These are phyloP conservation scores for Charaxes varanes DNA, from an alignment of 1,140 invertebrate species.

Conservation along the genomic window DNA sequence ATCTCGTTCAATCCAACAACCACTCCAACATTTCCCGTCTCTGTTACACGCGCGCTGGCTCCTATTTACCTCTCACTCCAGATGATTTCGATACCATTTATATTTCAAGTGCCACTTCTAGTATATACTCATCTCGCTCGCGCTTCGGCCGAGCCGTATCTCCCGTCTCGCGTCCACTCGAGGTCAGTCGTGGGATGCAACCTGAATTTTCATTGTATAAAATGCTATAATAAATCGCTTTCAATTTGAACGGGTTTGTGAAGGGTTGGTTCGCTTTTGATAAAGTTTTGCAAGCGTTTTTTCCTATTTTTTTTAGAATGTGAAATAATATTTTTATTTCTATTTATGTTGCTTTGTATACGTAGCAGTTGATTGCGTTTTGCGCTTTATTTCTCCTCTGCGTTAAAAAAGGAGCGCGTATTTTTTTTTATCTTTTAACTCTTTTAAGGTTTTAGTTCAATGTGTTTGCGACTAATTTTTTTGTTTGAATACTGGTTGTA, in stretches of 20 bases:
- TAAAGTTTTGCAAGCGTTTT: slow-evolving; percentile 20
- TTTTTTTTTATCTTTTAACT: slow-evolving; percentile 3
- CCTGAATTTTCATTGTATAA: slow-evolving; percentile 52
- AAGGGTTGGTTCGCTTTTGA: slow-evolving; percentile 21
- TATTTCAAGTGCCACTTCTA: slow-evolving; percentile 18
- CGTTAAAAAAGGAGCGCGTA: slow-evolving; percentile 7
- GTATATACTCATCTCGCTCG: slow-evolving; percentile 25
- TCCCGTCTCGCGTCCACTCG: slow-evolving; percentile 37
- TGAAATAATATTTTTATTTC: slow-evolving; percentile 24
- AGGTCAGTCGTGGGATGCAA: slow-evolving; percentile 48
- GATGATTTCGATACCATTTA: slow-evolving; percentile 21
- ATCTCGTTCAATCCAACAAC: not conserved
- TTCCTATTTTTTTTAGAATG: slow-evolving; percentile 13
- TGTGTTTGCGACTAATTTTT: not conserved
- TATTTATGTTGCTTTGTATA: slow-evolving; percentile 23
- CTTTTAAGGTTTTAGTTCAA: not conserved
- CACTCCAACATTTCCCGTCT: slow-evolving; percentile 7
- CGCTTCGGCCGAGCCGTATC: slow-evolving; percentile 19
- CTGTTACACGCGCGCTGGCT: slow-evolving; percentile 5
- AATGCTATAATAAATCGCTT: slow-evolving; percentile 19
- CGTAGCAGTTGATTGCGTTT: slow-evolving; percentile 16
- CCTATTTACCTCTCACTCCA: slow-evolving; percentile 11
- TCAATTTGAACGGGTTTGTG: slow-evolving; percentile 16
- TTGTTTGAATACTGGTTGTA: too few species aligned
- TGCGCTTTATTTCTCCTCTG: slow-evolving; percentile 5